phyloP scores from a whole-genome alignment of 2,113 vertebrate genomes.

The Dendropsophus ebraccatus region DNA sequence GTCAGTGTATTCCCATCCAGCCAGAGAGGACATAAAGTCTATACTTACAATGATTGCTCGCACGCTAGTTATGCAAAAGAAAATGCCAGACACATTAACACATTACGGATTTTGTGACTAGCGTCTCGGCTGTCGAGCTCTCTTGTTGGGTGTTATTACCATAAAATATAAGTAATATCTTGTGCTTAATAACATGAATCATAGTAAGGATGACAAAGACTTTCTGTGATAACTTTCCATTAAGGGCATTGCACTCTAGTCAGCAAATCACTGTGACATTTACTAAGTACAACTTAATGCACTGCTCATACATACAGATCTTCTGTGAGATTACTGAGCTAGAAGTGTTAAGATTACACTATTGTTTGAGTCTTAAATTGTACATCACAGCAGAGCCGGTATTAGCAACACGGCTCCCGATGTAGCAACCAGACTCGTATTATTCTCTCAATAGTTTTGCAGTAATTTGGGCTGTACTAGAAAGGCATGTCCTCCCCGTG shows the following conservation, averaged over 20 bases:
- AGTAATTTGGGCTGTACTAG: neutral
- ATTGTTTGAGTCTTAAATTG: neutral
- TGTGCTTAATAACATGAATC: slow-evolving; percentile 1
- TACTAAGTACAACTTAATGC: slow-evolving; percentile 20
- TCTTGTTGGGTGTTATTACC: slow-evolving; percentile 12
- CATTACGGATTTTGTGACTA: neutral
- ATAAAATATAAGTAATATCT: slow-evolving; percentile 30
- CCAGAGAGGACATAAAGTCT: neutral
- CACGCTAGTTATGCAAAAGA: neutral
- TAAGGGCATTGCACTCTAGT: neutral
- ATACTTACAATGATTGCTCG: neutral
- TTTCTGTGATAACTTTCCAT: slow-evolving; percentile 10
- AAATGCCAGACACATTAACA: neutral
- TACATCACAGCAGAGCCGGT: neutral
- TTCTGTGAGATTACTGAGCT: neutral
- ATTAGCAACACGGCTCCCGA: neutral
- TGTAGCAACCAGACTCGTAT: neutral
- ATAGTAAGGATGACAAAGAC: slow-evolving; percentile 15
- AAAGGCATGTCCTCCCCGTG: neutral
- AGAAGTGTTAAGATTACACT: neutral
- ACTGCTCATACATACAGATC: neutral
- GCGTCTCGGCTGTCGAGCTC: neutral
- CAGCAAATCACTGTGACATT: slow-evolving; percentile 2
- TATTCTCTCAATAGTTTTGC: neutral
- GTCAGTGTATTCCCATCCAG: neutral